Evolutionary conservation across 2,888 invertebrate genomes (phyloP), one percentile per base, ranked within the genome.

Genomic region (Leptogaster cylindrica): DNA sequence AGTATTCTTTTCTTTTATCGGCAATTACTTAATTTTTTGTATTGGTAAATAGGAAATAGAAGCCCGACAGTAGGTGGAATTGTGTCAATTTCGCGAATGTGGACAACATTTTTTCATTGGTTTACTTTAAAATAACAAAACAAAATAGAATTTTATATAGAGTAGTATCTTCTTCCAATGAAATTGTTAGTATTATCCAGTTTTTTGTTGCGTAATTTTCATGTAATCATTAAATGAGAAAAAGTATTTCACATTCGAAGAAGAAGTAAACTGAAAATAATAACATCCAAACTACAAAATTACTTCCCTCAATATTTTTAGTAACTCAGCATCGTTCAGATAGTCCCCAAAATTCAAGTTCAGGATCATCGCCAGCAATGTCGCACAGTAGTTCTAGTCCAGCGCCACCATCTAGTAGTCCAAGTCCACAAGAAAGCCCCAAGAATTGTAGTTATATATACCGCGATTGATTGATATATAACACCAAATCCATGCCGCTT

Each of bases 291-390:
- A 8, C 31, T 7, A 31, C 6, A 31, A 31, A 31, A 31, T 7
- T 23, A 23, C 20, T 20, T 50, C 16, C 18, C 14, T 44, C n/a
- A 41, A 65, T 66, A 68, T 69, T 72, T 76, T 65, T 74, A 81
- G 81, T 81, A 80, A 81, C 81, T 78, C 81, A 81, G 76, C 81
- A 81, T 74, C 81, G 81, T 77, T 81, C 81, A 72, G 81, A 81
- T 75, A 81, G 81, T 78, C 81, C 81, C 72, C 81, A 80, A 75
- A 80, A 81, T 75, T 81, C 81, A 72, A 81, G 81, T 75, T 81
- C 81, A 72, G 81, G 80, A 74, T 81, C 81, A 72, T 81, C 81
- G 72, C 81, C 81, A 71, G 81, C 79, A 73, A 80, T 81, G 78
- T 81, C 81, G 72, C 79, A 81, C 74, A 81, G 81, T 76, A 81